Base-by-base conservation (phyloP, 2,888 invertebrate species). In the Orgyia antiqua region DNA sequence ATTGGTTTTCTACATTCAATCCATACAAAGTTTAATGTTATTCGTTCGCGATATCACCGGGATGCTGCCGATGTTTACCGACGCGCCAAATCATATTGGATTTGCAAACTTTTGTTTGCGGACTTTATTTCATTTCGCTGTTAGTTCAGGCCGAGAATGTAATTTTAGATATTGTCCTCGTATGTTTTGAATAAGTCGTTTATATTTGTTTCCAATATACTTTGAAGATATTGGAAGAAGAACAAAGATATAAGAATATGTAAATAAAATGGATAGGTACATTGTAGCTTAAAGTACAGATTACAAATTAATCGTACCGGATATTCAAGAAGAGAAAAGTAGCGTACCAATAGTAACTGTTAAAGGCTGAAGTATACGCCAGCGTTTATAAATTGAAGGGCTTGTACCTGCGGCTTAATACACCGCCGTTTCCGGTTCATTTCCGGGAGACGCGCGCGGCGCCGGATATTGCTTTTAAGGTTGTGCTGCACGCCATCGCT, bases 381-480 rank as follows among this genome's bases (percentile, higher is more conserved):
- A 71, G 84, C 82, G 74, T 78, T 86, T 86, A 82, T 86, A 84
- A 86, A 86, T 86, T 84, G 83, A 84, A 86, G 84, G 83, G 80
- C 78, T 6, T 75, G 74, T 86, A 86, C 86, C 86, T 86, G 86
- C 76, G 77, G 86, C 87, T 86, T 87, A 87, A 87, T 87, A 86
- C 86, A 80, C 86, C 86, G 70, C 83, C 72, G 86, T 86, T 87
- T 87, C 87, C 87, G 87, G 78, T 87, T 87, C 87, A 87, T 87
- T 87, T 87, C 87, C 87, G 79, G 80, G 56, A 77, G 76, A 74
- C 78, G 79, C 84, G 83, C 82, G 80, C 82, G 74, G 71, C 69
- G 72, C 84, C 87, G 87, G 87, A 87, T 87, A 87, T 87, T 87
- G 87, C 87, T 84, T 87, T 87, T 86, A 87, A 87, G 87, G 86